Conservation (phyloP, 2,888 invertebrate genomes). For the Hirudinaria manillensis region DNA sequence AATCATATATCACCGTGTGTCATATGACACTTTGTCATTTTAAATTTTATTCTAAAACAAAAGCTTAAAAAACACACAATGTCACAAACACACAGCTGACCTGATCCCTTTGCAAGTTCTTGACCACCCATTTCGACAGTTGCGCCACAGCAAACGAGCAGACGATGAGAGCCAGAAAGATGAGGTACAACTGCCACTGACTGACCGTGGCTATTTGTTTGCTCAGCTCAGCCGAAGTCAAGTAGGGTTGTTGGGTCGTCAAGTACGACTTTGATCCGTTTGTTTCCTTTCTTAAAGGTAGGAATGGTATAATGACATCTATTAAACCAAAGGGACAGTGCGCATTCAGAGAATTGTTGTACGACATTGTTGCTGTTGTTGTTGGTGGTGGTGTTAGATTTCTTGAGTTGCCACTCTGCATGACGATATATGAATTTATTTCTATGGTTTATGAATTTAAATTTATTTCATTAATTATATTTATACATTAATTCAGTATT, state of each 20-base stretch:
- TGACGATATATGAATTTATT: neutral
- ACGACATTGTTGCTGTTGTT: neutral
- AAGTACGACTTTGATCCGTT: neutral
- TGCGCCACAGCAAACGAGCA: slow-evolving; percentile 45
- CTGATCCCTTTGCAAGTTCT: slow-evolving; percentile 16
- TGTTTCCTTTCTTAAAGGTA: neutral
- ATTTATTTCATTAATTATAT: neutral
- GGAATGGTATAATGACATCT: neutral
- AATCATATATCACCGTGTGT: too few relatives aligned
- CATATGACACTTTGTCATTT: too few relatives aligned
- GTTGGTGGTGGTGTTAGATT: neutral
- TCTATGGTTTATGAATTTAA: neutral
- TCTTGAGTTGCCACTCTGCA: neutral
- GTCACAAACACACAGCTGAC: too few relatives aligned
- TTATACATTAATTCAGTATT: neutral
- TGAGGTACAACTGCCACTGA: slow-evolving; percentile 35
- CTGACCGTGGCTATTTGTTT: slow-evolving; percentile 10
- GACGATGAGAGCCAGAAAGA: slow-evolving; percentile 43
- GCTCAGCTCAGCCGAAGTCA: slow-evolving; percentile 1
- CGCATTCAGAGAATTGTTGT: neutral
- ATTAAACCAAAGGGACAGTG: neutral
- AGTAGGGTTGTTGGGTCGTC: neutral
- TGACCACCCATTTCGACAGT: slow-evolving; percentile 39
- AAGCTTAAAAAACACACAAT: too few relatives aligned
- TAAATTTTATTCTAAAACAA: too few relatives aligned